phyloP scores from a whole-genome alignment of 2,797 vertebrate genomes.

The Pelodytes ibericus region DNA sequence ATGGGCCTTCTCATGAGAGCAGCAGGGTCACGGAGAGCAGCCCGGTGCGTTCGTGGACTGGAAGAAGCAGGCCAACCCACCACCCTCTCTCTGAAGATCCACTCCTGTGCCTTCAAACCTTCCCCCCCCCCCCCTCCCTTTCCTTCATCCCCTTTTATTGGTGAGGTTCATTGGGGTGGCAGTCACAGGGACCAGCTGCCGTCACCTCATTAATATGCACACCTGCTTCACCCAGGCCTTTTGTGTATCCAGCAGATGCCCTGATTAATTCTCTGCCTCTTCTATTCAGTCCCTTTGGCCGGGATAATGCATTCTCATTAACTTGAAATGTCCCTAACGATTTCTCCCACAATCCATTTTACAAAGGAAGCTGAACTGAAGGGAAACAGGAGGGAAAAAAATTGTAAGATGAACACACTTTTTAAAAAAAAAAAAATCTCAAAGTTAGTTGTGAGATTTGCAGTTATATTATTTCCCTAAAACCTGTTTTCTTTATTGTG shows the following conservation, averaged over 20 bases:
- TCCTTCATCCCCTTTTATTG: conserved; percentile 18
- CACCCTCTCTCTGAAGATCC: conserved; percentile 57
- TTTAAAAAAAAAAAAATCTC: too few species aligned
- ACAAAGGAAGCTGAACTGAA: conserved; percentile 52
- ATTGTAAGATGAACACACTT: too few species aligned
- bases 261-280: conserved; percentile 70
- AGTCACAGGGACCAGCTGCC: conserved; percentile 79
- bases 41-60: conserved; percentile 50
- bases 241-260: conserved; percentile 80
- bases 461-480: too few species aligned
- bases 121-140: conserved; percentile 63
- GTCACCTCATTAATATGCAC: conserved; percentile 86
- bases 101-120: conserved; percentile 58
- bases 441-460: too few species aligned
- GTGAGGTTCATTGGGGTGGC: conserved; percentile 28
- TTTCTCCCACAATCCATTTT: conserved; percentile 59
- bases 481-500: too few species aligned
- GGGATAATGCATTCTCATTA: conserved; percentile 60
- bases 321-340: conserved; percentile 61
- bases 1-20: conserved; percentile 75
- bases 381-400: conserved; percentile 11
- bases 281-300: conserved; percentile 64
- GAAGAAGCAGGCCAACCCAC: conserved; percentile 46
- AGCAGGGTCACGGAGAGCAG: conserved; percentile 33
- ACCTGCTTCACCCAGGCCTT: conserved; percentile 88